A percentile compares a stretch with the other conserved stretches of the same genome.
phyloP scores from a whole-genome alignment of 2,888 invertebrate genomes.

The Agapostemon virescens region DNA sequence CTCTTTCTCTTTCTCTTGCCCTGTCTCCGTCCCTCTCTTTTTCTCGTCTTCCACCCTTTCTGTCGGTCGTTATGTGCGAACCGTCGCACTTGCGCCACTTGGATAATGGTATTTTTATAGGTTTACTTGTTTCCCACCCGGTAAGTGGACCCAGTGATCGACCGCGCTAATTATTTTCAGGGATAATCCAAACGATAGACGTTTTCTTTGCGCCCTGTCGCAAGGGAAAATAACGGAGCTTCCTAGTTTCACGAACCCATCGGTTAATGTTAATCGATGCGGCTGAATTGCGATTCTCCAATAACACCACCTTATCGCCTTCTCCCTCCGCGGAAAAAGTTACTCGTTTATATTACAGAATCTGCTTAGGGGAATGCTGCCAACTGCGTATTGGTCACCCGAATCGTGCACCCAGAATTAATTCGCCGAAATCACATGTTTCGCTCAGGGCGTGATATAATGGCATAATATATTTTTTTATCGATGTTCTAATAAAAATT shows the following conservation, averaged over 20 bases:
- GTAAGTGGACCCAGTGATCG: conserved; percentile 62
- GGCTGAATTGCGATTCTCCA: not conserved
- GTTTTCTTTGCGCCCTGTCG: conserved; percentile 32
- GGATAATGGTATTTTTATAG: conserved; percentile 73
- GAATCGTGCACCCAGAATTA: not conserved
- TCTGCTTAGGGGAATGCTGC: not conserved
- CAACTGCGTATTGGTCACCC: not conserved
- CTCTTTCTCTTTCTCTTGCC: conserved; percentile 39
- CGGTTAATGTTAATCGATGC: conserved; percentile 31
- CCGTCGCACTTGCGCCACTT: conserved; percentile 64
- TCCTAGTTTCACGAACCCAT: not conserved
- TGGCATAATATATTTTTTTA: no score
- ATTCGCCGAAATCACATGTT: no score
- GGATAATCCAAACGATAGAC: conserved; percentile 59
- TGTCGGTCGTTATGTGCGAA: conserved; percentile 55
- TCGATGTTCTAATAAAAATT: no score
- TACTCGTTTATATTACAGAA: not conserved
- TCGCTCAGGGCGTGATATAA: no score
- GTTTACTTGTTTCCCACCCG: conserved; percentile 64
- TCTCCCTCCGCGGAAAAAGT: not conserved
- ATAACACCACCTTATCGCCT: not conserved
- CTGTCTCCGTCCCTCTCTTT: not conserved
- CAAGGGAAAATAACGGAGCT: conserved; percentile 23
- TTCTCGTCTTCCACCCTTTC: conserved; percentile 34
- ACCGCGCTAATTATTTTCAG: conserved; percentile 67